A percentile compares a stretch with the other conserved stretches of the same genome.
Evolutionary conservation across 1,140 invertebrate genomes (phyloP).

Genomic region (Diorhabda sublineata): DNA sequence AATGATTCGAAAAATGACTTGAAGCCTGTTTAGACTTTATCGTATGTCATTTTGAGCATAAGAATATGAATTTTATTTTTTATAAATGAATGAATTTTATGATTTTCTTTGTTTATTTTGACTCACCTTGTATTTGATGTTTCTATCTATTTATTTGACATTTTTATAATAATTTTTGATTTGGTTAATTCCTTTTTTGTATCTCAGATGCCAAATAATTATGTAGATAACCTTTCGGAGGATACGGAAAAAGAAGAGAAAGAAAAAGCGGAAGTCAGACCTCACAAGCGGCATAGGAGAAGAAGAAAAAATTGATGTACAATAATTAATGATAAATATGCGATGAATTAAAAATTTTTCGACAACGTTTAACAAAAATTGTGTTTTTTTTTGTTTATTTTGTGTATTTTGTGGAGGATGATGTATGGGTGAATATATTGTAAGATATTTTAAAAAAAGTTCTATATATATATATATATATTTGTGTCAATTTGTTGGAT

Average conservation of each 20-base stretch:
- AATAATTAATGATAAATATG: not conserved
- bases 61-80: not conserved
- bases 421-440: not conserved
- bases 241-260: not conserved
- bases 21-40: not conserved
- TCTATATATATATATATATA: not conserved
- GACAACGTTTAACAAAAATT: not conserved
- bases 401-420: not conserved
- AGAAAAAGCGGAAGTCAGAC: not conserved
- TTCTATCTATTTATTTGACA: too few relatives aligned
- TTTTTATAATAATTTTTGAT: too few relatives aligned
- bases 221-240: not conserved
- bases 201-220: not conserved
- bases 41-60: not conserved
- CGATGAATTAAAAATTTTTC: not conserved
- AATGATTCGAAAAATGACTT: not conserved
- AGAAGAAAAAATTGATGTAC: constrained; percentile 1
- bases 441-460: not conserved
- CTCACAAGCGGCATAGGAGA: not conserved
- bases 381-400: not conserved
- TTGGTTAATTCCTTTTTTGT: not conserved
- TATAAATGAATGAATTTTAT: not conserved
- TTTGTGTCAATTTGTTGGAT: not conserved
- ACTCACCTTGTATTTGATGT: not conserved
- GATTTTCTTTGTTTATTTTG: not conserved